Evolutionary conservation across 2,797 vertebrate species (phyloP).

Genomic region (Syngnathus rostellatus): DNA sequence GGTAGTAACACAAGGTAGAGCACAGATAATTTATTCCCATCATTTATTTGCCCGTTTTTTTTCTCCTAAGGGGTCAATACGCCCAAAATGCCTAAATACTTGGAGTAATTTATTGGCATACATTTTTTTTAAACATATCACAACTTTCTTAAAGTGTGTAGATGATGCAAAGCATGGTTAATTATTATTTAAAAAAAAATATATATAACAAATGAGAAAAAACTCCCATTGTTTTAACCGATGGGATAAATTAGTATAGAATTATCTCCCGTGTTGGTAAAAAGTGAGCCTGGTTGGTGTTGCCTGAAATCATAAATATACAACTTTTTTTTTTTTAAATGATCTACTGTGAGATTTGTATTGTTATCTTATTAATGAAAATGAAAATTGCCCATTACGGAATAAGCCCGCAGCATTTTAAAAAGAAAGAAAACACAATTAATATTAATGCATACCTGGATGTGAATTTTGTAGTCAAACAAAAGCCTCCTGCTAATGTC

Average conservation of each 20-base stretch:
- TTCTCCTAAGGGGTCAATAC: too few relatives aligned
- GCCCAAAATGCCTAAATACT: too few relatives aligned
- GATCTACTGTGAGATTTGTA: not conserved
- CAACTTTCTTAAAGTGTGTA: too few relatives aligned
- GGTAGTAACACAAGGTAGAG: constrained; percentile 23
- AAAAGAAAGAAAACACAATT: not conserved
- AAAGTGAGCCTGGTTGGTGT: not conserved
- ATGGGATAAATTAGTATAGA: too few relatives aligned
- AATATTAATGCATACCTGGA: not conserved
- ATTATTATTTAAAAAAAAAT: too few relatives aligned
- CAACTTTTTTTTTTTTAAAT: not conserved
- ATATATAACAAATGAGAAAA: too few relatives aligned
- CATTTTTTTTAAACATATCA: too few relatives aligned
- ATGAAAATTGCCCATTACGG: not conserved
- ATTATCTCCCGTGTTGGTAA: too few relatives aligned
- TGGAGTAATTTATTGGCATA: too few relatives aligned
- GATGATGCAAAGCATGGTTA: too few relatives aligned
- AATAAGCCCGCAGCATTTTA: not conserved
- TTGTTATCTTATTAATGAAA: not conserved
- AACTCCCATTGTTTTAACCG: too few relatives aligned
- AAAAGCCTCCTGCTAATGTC: constrained; percentile 1
- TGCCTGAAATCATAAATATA: not conserved
- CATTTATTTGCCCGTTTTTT: not conserved
- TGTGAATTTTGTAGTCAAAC: constrained; percentile 5
- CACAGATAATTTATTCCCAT: constrained; percentile 10